A percentile compares a stretch with the other conserved stretches of the same genome.
phyloP scores from a whole-genome alignment of 2,113 vertebrate genomes.

The Colistium nudipinnis region DNA sequence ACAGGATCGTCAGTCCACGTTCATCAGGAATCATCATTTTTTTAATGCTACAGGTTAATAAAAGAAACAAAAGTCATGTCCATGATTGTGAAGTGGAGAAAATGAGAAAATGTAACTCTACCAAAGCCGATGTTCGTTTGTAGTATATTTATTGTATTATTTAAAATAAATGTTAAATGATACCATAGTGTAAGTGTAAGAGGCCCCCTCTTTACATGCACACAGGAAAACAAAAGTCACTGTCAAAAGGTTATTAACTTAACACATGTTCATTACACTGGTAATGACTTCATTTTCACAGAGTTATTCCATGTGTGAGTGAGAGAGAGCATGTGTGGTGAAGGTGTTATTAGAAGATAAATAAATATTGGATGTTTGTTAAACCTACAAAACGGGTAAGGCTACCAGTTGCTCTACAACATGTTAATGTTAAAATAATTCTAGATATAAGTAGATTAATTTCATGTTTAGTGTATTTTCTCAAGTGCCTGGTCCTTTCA shows the following conservation, averaged over 20 bases:
- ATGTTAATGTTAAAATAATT: constrained; percentile 14
- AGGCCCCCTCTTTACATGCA: constrained; percentile 76
- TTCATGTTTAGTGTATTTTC: no score
- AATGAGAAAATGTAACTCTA: constrained; percentile 82
- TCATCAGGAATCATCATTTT: constrained; percentile 54
- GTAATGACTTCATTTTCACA: not conserved
- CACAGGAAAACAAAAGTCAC: constrained; percentile 31
- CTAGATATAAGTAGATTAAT: no score
- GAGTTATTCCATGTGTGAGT: not conserved
- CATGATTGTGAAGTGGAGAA: constrained; percentile 79
- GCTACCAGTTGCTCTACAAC: not conserved
- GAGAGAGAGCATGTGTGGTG: constrained; percentile 10
- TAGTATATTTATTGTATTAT: constrained; percentile 89
- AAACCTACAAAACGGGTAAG: constrained; percentile 7
- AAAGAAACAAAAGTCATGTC: constrained; percentile 60
- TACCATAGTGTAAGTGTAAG: constrained; percentile 83
- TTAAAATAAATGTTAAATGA: constrained; percentile 87
- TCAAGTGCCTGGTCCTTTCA: no score
- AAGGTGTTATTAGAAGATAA: no score
- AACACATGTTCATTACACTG: constrained; percentile 35
- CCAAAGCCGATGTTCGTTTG: constrained; percentile 82
- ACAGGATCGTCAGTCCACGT: constrained; percentile 67
- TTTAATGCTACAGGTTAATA: constrained; percentile 63
- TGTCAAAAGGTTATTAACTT: constrained; percentile 24
- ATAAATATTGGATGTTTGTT: constrained; percentile 8